phyloP scores from a whole-genome alignment of 2,888 invertebrate species.

The Chrysotoxum bicinctum region DNA sequence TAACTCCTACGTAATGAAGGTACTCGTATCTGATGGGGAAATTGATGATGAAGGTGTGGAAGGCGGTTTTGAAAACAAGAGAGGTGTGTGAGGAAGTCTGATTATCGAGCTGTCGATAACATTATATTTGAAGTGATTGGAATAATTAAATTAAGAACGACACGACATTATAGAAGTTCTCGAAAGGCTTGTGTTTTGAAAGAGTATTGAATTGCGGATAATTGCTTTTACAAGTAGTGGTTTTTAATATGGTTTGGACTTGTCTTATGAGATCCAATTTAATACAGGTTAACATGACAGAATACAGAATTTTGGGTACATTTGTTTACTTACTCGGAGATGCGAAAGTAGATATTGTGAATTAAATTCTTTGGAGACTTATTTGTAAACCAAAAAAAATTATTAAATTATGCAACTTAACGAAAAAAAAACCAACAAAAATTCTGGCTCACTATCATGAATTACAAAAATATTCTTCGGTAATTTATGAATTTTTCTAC shows the following conservation, averaged over 20 bases:
- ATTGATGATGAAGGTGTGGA: neutral
- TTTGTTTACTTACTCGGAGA: no score
- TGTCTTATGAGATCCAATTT: no score
- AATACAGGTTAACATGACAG: no score
- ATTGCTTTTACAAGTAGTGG: neutral
- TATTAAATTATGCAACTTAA: no score
- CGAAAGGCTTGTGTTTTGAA: neutral
- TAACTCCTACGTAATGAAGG: neutral
- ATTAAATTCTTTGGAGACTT: no score
- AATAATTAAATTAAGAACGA: neutral
- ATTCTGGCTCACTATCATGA: no score
- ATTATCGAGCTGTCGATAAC: neutral
- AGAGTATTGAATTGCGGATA: neutral
- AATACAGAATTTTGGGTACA: no score
- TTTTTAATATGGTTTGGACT: neutral
- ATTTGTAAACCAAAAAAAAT: no score
- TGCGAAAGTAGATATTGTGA: no score
- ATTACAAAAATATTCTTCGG: no score
- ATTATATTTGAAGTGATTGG: neutral
- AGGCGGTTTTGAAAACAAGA: neutral
- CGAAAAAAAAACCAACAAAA: no score
- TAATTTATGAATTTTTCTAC: no score
- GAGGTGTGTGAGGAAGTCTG: neutral
- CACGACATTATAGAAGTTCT: neutral
- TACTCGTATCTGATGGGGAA: neutral